Evolutionary conservation across 2,113 vertebrate species (phyloP).

Genomic region (Rhagologus leucostigma): DNA sequence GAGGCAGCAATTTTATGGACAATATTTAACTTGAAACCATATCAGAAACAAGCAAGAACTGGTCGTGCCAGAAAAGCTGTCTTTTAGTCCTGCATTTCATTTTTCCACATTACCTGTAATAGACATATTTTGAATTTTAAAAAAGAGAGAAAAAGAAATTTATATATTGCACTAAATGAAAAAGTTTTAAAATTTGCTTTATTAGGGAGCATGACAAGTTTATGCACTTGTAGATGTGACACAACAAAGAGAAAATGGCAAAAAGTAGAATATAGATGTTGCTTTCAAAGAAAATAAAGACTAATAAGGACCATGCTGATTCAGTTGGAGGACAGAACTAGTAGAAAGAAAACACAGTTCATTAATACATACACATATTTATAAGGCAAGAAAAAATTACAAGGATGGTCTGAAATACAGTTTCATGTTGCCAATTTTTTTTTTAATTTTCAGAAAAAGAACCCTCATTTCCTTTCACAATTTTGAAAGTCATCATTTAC

Average conservation of each 20-base stretch:
- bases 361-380: not conserved
- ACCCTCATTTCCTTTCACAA: not conserved
- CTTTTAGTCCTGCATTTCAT: not conserved
- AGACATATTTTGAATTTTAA: not conserved
- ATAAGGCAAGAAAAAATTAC: not conserved
- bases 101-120: not conserved
- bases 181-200: not conserved
- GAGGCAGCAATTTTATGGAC: not conserved
- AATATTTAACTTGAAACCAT: not conserved
- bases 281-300: not conserved
- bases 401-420: not conserved
- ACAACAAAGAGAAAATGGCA: conserved; percentile 1
- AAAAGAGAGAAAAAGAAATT: not conserved
- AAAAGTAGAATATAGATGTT: not conserved
- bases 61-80: not conserved
- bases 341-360: not conserved
- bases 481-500: not conserved
- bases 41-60: not conserved
- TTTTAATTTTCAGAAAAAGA: not conserved
- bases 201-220: not conserved
- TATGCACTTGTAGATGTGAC: not conserved
- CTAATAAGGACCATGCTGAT: not conserved
- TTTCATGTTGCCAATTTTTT: not conserved
- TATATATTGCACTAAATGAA: not conserved
- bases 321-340: not conserved